Base-by-base conservation (phyloP, 2,888 invertebrate genomes). In the Stramonita haemastoma region DNA sequence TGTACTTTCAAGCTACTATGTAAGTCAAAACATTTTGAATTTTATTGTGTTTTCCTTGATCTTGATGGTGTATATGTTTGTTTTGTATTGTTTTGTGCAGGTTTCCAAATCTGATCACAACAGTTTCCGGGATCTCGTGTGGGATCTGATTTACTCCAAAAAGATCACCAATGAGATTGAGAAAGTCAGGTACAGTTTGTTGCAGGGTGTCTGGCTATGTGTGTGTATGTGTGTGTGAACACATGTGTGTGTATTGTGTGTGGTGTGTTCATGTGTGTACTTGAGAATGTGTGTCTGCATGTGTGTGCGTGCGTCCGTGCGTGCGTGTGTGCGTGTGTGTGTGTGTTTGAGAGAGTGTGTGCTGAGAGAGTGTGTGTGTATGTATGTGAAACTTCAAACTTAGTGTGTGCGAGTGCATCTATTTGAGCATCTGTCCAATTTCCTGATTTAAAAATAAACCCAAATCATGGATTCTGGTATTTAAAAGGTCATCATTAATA, bases 81-180 rank as follows among this genome's bases (percentile, higher is more conserved):
- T 60, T 60, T 60, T 60, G 60, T 34, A 32, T 17, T n/a, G n/a
- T n/a, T 79, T 32, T 15, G 17, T 32, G 17, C 92, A 96, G 95
- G 96, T 96, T 73, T 96, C 96, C 8, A 95, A 95, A 92, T 95
- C 94, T 90, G 94, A 95, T 88, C 96, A 96, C 92, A 94, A 93
- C 90, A 96, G 93, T 91, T 96, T 96, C 92, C 92, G 94, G 70
- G 96, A 96, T 89, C 92, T 96, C 17, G 95, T 96, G n/a, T 96
- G 96, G 96, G 96, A 96, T 94, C 92, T 96, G 91, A 96, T 96
- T 90, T 96, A 94, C 91, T 95, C 95, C 77, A 94, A 96, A 92
- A 95, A 95, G 91, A 96, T 96, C 91, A 95, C 95, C 70, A 95
- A 96, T 93, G 96, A 96, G 91, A 93, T 96, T 79, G 96, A 96